Percentiles rank a stretch among this genome's conserved stretches.
Conservation (phyloP, 64 coral and sea anemone genomes). For the Trachythela sp. region DNA sequence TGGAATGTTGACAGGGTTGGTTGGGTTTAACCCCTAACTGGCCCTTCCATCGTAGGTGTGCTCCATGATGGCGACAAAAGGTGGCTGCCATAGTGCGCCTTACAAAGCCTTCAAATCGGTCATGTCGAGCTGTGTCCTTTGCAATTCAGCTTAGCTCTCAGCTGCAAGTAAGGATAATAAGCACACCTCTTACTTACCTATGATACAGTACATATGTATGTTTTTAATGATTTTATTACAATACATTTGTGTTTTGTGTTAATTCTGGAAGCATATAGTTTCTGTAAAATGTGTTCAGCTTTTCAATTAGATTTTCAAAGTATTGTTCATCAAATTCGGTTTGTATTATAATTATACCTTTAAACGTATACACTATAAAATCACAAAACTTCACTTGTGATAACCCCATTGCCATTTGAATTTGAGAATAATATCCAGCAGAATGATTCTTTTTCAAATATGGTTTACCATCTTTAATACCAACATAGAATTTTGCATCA, state of each 20-base stretch:
- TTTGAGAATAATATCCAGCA: slow-evolving; percentile 23
- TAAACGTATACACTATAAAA: slow-evolving; percentile 45
- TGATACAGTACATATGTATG: background rate
- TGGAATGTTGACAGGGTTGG: too few relatives aligned
- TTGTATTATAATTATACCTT: slow-evolving; percentile 34
- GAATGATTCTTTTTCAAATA: slow-evolving; percentile 54
- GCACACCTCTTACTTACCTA: too few relatives aligned
- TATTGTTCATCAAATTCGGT: slow-evolving; percentile 36
- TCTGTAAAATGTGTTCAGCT: too few relatives aligned
- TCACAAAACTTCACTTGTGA: slow-evolving; percentile 42
- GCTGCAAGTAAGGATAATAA: too few relatives aligned
- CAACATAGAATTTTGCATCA: slow-evolving; percentile 51
- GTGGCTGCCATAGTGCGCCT: too few relatives aligned
- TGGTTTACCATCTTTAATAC: slow-evolving; percentile 46
- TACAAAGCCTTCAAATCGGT: too few relatives aligned
- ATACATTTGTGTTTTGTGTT: background rate
- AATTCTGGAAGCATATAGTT: slow-evolving; percentile 45
- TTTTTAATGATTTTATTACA: slow-evolving; percentile 13
- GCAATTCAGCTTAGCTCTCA: too few relatives aligned
- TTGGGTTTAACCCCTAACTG: too few relatives aligned
- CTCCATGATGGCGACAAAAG: too few relatives aligned
- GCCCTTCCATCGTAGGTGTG: too few relatives aligned
- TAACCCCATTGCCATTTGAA: slow-evolving; percentile 44
- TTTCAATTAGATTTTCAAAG: slow-evolving; percentile 43
- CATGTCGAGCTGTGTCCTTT: too few relatives aligned